Percentiles rank a stretch among this genome's conserved stretches.
Evolutionary conservation across 2,797 vertebrate species (phyloP).

Genomic region (Argya squamiceps): DNA sequence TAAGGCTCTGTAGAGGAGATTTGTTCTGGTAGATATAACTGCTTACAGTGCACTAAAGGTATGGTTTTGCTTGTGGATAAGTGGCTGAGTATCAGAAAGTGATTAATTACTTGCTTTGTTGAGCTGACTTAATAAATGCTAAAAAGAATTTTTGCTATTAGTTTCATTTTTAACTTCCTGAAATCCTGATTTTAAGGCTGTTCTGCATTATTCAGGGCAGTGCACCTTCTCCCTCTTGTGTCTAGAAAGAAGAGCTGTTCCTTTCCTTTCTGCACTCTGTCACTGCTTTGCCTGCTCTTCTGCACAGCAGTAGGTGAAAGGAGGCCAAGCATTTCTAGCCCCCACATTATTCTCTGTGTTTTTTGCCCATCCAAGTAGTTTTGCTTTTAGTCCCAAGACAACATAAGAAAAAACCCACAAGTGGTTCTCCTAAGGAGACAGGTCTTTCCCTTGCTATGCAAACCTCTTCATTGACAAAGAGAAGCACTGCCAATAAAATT

Average conservation of each 20-base stretch:
- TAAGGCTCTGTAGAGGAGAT: not conserved
- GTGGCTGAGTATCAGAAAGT: not conserved
- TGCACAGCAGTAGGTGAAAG: not conserved
- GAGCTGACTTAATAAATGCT: not conserved
- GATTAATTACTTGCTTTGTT: not conserved
- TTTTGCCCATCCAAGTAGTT: not conserved
- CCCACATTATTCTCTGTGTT: not conserved
- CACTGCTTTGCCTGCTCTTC: not conserved
- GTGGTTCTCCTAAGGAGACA: not conserved
- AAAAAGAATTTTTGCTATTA: not conserved
- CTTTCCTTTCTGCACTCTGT: not conserved
- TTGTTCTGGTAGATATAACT: not conserved
- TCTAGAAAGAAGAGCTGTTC: not conserved
- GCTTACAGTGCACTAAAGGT: not conserved
- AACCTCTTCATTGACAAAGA: not conserved
- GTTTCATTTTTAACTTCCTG: not conserved
- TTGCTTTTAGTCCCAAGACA: not conserved
- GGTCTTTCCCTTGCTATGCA: not conserved
- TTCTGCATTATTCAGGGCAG: not conserved
- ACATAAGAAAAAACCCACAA: not conserved
- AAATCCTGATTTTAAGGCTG: not conserved
- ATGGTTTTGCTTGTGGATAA: not conserved
- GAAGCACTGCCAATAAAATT: not conserved
- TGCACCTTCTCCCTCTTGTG: not conserved
- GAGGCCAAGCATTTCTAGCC: not conserved